Evolutionary conservation across 2,113 vertebrate species (phyloP).

Genomic region (Lichenostomus cassidix): DNA sequence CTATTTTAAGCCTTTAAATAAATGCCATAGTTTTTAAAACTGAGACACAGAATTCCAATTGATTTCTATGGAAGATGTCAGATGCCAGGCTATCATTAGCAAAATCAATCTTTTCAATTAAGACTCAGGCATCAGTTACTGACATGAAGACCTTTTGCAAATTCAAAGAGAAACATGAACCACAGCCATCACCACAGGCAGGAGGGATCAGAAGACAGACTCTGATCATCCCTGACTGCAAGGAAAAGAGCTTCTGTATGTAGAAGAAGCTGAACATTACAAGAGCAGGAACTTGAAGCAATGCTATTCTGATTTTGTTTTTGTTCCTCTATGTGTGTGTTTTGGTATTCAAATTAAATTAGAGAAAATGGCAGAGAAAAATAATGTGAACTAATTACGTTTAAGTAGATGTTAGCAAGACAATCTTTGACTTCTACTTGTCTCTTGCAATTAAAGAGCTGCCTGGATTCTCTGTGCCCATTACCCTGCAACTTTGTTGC

Average conservation of each 20-base stretch:
- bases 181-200: background rate
- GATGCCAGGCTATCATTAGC: background rate
- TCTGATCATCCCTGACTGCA: background rate
- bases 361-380: conserved; percentile 34
- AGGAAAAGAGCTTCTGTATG: background rate
- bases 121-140: background rate
- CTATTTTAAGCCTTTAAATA: background rate
- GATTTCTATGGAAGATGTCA: background rate
- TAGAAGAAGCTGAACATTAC: background rate
- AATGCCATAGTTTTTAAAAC: background rate
- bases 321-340: background rate
- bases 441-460: conserved; percentile 13
- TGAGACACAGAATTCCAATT: background rate
- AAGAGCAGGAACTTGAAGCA: background rate
- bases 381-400: conserved; percentile 40
- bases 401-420: conserved; percentile 36
- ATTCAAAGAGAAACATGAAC: background rate
- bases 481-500: background rate
- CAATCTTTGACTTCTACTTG: background rate
- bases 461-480: background rate
- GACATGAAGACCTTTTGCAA: background rate
- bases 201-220: background rate
- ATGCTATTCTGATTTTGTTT: conserved; percentile 13
- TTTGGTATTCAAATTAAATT: conserved; percentile 57
- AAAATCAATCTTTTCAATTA: conserved; percentile 35